A percentile compares a stretch with the other conserved stretches of the same genome.
Conservation (phyloP, 2,888 invertebrate genomes). For the Stenichneumon culpator region DNA sequence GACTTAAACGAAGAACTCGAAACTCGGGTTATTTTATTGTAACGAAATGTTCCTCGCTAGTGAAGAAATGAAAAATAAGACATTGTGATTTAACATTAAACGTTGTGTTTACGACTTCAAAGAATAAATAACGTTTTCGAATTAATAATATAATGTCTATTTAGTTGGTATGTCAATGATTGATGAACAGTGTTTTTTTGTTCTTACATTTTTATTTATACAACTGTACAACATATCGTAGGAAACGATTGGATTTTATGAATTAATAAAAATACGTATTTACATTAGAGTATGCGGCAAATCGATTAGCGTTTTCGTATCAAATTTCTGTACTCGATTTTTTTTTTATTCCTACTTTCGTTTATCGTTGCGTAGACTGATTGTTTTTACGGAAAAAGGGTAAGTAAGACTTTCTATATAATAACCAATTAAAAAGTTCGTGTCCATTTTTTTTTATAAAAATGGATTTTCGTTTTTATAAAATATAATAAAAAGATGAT, state of each 20-base stretch:
- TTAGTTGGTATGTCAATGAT: background rate
- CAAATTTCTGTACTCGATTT: background rate
- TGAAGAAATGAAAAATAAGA: conserved; percentile 10
- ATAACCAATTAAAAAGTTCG: too few species aligned
- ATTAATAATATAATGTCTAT: conserved; percentile 20
- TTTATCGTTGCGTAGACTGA: background rate
- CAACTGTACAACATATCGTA: background rate
- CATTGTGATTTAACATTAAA: conserved; percentile 64
- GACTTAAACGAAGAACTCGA: conserved; percentile 16
- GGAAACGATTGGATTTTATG: background rate
- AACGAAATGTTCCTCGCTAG: conserved; percentile 6
- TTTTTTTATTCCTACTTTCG: background rate
- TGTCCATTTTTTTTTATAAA: background rate
- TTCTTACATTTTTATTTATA: background rate
- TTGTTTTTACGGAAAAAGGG: background rate
- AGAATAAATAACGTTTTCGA: conserved; percentile 57
- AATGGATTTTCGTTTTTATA: background rate
- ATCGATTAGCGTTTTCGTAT: background rate
- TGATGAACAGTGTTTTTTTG: conserved; percentile 11
- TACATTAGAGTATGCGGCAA: background rate
- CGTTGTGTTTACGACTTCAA: conserved; percentile 46
- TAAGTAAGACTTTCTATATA: background rate
- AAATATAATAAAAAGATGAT: background rate
- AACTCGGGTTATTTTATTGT: conserved; percentile 12
- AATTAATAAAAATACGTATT: conserved; percentile 1